phyloP scores from a whole-genome alignment of 2,797 vertebrate genomes.

The Amazonetta brasiliensis region DNA sequence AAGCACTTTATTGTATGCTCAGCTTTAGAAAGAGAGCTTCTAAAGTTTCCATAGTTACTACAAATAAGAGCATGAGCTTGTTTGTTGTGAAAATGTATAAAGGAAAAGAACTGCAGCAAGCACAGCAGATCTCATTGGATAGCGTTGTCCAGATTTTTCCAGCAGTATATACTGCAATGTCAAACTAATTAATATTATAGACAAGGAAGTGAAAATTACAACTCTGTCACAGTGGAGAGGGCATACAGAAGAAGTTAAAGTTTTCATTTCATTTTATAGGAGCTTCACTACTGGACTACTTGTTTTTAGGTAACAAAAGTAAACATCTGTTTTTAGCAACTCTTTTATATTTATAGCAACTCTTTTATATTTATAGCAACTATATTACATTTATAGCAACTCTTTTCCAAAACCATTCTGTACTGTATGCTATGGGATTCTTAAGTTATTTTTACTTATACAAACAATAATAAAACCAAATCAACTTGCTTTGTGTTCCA shows the following conservation, averaged over 20 bases:
- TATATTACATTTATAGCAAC: neutral
- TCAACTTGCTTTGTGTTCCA: neutral
- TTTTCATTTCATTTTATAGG: neutral
- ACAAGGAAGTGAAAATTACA: neutral
- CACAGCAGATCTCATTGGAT: neutral
- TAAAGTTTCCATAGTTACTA: conserved; percentile 84
- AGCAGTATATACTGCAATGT: neutral
- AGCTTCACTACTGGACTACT: neutral
- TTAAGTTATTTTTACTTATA: neutral
- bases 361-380: neutral
- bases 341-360: neutral
- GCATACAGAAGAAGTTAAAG: neutral
- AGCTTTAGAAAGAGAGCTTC: conserved; percentile 75
- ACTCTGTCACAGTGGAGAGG: neutral
- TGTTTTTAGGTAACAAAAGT: neutral
- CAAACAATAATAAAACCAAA: neutral
- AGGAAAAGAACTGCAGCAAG: conserved; percentile 46
- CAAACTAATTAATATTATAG: neutral
- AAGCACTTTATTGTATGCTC: conserved; percentile 76
- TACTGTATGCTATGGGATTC: neutral
- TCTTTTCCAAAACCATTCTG: neutral
- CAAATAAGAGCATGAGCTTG: conserved; percentile 75
- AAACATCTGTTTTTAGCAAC: neutral
- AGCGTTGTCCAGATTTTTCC: neutral
- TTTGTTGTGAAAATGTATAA: conserved; percentile 72